Conservation (phyloP, 2,888 invertebrate species). For the Malachius bipustulatus region DNA sequence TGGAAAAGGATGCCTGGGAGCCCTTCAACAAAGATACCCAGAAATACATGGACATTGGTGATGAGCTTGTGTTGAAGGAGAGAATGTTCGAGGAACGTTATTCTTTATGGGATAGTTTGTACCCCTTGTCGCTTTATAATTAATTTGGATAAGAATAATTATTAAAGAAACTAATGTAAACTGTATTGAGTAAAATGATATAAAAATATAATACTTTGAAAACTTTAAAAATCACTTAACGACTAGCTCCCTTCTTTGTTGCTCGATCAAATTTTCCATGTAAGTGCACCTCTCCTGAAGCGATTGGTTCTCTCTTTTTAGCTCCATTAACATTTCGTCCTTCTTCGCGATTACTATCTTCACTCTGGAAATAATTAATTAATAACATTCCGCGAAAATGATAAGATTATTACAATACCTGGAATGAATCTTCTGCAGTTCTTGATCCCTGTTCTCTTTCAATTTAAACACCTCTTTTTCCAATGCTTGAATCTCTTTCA, state of each 20-base stretch:
- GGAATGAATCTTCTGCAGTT: conserved; percentile 68
- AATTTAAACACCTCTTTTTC: conserved; percentile 48
- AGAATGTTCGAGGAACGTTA: too few species aligned
- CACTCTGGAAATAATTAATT: conserved; percentile 42
- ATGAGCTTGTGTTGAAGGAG: too few species aligned
- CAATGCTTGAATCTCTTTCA: conserved; percentile 47
- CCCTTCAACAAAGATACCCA: too few species aligned
- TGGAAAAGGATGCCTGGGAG: too few species aligned
- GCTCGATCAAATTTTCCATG: conserved; percentile 62
- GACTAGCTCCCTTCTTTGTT: conserved; percentile 60
- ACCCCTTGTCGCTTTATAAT: too few species aligned
- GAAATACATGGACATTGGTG: too few species aligned
- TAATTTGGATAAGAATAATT: too few species aligned
- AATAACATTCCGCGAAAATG: conserved; percentile 3
- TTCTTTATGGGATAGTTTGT: too few species aligned
- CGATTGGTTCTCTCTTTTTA: conserved; percentile 58
- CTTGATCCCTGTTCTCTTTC: conserved; percentile 53
- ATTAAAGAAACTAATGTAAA: too few species aligned
- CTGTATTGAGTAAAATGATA: too few species aligned
- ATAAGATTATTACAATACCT: conserved; percentile 41
- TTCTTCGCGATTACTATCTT: conserved; percentile 71
- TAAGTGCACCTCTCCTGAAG: conserved; percentile 61
- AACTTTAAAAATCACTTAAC: too few species aligned
- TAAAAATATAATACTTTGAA: too few species aligned
- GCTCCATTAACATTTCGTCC: conserved; percentile 60